These are phyloP conservation scores for Pomatorhinus ruficollis DNA, from an alignment of 2,113 vertebrate species.

Conservation along the genomic window DNA sequence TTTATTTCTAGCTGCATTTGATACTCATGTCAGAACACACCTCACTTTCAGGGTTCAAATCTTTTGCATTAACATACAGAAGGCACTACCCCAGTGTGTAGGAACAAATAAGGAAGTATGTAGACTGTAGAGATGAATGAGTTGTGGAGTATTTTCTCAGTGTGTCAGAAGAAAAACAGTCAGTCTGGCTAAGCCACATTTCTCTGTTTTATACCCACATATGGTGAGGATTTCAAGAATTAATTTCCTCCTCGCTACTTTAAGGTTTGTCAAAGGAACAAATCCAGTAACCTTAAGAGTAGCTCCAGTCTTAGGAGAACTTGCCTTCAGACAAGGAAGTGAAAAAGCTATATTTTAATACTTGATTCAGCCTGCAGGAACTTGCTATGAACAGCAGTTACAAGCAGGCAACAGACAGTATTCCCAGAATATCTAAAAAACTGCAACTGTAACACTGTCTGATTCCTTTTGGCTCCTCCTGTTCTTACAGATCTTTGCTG, in stretches of 20 bases:
- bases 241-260: not conserved
- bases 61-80: not conserved
- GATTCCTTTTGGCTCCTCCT: not conserved
- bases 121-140: not conserved
- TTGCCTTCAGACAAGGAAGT: not conserved
- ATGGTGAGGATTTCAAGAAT: not conserved
- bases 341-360: not conserved
- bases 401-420: not conserved
- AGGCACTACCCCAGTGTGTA: not conserved
- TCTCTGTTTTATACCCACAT: not conserved
- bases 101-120: not conserved
- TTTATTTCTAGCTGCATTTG: not conserved
- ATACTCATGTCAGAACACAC: not conserved
- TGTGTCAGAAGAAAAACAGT: not conserved
- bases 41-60: not conserved
- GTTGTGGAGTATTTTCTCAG: not conserved
- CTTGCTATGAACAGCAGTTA: not conserved
- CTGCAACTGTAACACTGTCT: not conserved
- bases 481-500: not conserved
- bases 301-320: not conserved
- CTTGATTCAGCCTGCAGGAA: not conserved
- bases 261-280: not conserved
- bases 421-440: not conserved
- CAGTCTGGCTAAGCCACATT: not conserved
- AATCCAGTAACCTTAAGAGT: not conserved